Base-by-base conservation (phyloP, 2,797 vertebrate species). In the Cuniculus paca region DNA sequence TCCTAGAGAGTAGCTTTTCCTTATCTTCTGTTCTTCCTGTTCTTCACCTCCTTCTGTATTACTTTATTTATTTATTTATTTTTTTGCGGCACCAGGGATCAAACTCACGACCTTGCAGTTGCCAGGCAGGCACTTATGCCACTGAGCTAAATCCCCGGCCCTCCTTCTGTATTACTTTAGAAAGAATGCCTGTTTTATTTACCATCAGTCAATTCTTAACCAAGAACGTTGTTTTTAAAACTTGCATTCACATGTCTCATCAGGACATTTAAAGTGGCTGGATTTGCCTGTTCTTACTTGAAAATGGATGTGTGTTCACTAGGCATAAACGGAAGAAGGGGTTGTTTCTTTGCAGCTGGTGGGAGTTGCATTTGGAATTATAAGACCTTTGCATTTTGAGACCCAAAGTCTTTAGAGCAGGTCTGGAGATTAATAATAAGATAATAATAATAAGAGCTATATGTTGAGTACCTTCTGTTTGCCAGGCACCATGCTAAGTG, bases 161-260 rank as follows among this genome's bases (percentile, higher is more conserved):
- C 45, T 75, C 26, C n/a, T 80, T 65, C 24, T 42, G 2, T 65
- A n/a, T 52, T 72, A 28, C 39, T 90, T 87, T 36, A 75, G 45
- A 58, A 31, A 7, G 1, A 77, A 52, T 0, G 82, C 16, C 63
- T 87, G 52, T 17, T 42, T 92, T 39, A 19, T 77, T 90, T 87
- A 79, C 26, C 12, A 45, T 68, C 48, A 48, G 50, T 36, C 26
- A 56, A n/a, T 91, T 96, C 63, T 88, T 56, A 91, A 34, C 34
- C 22, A 50, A 70, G 60, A 48, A 80, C 70, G 70, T 91, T 96
- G 24, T 61, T 36, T 88, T 93, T 70, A 88, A 79, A 95, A 84
- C 10, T 39, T 14, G 39, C 5, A 13, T 93, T 80, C 36, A 39
- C 36, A 26, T 75, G 60, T 54, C n/a, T 92, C 61, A 16, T 11